phyloP scores from a whole-genome alignment of 2,113 vertebrate species.

The Laticauda colubrina region DNA sequence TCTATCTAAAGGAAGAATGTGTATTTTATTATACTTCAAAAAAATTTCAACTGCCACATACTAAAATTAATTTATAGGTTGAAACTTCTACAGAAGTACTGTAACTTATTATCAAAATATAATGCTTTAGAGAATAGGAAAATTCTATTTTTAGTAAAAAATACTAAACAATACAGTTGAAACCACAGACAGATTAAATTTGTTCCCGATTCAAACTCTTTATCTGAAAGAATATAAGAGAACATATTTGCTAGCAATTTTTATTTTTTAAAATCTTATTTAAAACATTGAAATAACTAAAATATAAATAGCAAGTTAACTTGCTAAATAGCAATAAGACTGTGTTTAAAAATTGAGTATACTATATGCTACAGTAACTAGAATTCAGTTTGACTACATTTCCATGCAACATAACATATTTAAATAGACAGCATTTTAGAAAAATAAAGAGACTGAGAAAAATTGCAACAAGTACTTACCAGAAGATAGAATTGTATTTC shows the following conservation, averaged over 20 bases:
- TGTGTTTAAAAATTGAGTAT: not conserved
- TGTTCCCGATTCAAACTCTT: not conserved
- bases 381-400: not conserved
- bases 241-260: not conserved
- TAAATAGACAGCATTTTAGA: not conserved
- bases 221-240: not conserved
- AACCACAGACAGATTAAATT: not conserved
- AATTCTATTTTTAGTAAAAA: not conserved
- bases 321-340: not conserved
- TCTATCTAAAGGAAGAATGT: not conserved
- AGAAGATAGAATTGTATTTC: conserved; percentile 28
- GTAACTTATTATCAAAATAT: not conserved
- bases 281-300: not conserved
- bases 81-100: not conserved
- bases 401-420: not conserved
- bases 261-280: not conserved
- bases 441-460: not conserved
- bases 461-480: conserved; percentile 61
- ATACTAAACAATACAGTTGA: not conserved
- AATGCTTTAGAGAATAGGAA: not conserved
- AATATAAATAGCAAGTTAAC: not conserved
- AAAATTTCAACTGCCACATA: not conserved
- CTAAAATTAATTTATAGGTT: not conserved
- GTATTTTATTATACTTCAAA: not conserved
- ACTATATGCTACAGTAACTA: not conserved